These are phyloP conservation scores for Rana temporaria DNA, from an alignment of 2,113 vertebrate species.

Conservation along the genomic window DNA sequence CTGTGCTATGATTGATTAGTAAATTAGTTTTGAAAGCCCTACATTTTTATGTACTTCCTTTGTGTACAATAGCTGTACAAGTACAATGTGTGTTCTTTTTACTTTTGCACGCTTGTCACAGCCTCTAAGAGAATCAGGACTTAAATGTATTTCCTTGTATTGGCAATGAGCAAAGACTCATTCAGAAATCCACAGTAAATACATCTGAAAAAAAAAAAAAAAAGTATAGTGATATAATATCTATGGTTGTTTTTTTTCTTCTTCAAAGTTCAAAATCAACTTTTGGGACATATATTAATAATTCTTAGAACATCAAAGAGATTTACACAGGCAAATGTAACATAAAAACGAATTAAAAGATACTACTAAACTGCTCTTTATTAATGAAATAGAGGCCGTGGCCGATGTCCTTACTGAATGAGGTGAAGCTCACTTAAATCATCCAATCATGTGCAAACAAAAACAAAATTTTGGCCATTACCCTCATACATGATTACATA, in stretches of 20 bases:
- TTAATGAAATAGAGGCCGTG: too few relatives aligned
- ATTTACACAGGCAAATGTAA: too few relatives aligned
- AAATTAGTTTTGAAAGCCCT: conserved; percentile 44
- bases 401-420: neutral
- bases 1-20: conserved; percentile 37
- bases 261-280: too few relatives aligned
- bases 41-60: conserved; percentile 45
- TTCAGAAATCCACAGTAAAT: neutral
- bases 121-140: conserved; percentile 33
- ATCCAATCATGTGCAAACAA: too few relatives aligned
- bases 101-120: conserved; percentile 54
- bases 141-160: conserved; percentile 37
- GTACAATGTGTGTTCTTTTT: conserved; percentile 54
- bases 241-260: too few relatives aligned
- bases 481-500: neutral
- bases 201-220: neutral
- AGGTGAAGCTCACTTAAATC: too few relatives aligned
- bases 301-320: too few relatives aligned
- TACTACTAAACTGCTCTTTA: too few relatives aligned
- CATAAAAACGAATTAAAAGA: too few relatives aligned
- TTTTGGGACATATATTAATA: too few relatives aligned
- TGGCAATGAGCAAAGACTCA: conserved; percentile 16
- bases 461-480: neutral
- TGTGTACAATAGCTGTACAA: conserved; percentile 40
- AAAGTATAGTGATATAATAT: too few relatives aligned